Evolutionary conservation across 2,113 vertebrate genomes (phyloP).

Genomic region (Pteropus alecto): DNA sequence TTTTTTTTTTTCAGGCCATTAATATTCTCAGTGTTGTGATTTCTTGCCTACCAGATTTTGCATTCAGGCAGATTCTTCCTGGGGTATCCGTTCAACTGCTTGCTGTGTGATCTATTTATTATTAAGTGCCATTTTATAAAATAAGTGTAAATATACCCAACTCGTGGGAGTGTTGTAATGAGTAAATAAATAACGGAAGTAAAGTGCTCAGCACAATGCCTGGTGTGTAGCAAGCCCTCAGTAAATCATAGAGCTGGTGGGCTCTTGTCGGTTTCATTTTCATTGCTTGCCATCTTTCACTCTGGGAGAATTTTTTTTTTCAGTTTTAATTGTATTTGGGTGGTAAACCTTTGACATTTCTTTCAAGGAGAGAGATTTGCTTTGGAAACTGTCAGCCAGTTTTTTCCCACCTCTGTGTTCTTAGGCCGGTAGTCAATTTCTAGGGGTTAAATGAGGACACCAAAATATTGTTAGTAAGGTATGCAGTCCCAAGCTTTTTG

Average conservation of each 20-base stretch:
- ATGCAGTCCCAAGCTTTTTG: neutral
- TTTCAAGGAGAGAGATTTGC: conserved; percentile 44
- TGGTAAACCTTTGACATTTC: conserved; percentile 34
- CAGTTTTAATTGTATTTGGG: conserved; percentile 50
- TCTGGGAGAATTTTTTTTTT: neutral
- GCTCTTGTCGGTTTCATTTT: conserved; percentile 3
- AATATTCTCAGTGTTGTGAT: neutral
- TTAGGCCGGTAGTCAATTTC: conserved; percentile 43
- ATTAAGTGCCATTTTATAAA: neutral
- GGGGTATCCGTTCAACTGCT: neutral
- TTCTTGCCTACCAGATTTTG: neutral
- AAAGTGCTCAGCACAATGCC: no score
- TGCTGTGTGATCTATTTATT: neutral
- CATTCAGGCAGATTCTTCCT: neutral
- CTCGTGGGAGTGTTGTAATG: neutral
- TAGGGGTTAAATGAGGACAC: conserved; percentile 52
- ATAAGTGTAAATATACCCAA: neutral
- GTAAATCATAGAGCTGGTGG: neutral
- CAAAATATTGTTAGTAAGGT: conserved; percentile 11
- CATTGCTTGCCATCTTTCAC: neutral
- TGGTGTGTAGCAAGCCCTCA: neutral
- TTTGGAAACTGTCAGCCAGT: conserved; percentile 3
- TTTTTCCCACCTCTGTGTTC: neutral
- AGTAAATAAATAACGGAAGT: neutral
- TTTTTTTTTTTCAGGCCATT: neutral